These are phyloP conservation scores for Ailuropoda melanoleuca DNA, from an alignment of 2,113 vertebrate genomes.

Conservation along the genomic window DNA sequence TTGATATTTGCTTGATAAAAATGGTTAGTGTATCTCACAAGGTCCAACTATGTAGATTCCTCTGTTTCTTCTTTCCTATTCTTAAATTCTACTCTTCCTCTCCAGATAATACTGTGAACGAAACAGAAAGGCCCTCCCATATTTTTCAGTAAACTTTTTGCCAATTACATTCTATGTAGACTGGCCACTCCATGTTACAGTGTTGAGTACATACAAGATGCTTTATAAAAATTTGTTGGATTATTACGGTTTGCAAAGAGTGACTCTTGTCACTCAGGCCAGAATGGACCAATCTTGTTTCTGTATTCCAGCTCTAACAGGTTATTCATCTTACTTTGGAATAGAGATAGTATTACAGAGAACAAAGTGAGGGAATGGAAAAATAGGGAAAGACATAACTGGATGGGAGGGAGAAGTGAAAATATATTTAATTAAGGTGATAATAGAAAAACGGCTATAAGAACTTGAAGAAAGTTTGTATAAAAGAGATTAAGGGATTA, in stretches of 20 bases:
- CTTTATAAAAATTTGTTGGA: background rate
- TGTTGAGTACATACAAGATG: background rate
- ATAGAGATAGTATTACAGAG: background rate
- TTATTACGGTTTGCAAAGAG: background rate
- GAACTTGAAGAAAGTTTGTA: background rate
- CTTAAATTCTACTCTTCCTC: background rate
- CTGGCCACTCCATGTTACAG: background rate
- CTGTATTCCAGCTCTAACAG: background rate
- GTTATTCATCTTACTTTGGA: background rate
- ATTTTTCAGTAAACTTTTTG: background rate
- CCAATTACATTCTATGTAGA: background rate
- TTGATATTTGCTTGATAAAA: conserved; percentile 44
- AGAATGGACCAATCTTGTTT: background rate
- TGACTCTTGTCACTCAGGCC: background rate
- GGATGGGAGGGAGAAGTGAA: background rate
- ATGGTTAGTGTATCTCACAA: background rate
- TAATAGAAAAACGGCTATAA: background rate
- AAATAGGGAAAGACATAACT: background rate
- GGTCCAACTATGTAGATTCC: background rate
- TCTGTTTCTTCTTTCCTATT: background rate
- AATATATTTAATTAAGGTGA: background rate
- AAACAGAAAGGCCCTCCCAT: background rate
- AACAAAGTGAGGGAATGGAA: background rate
- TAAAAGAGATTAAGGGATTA: background rate
- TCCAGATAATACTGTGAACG: background rate